Base-by-base conservation (phyloP, 2,888 invertebrate species). In the Timema cristinae region DNA sequence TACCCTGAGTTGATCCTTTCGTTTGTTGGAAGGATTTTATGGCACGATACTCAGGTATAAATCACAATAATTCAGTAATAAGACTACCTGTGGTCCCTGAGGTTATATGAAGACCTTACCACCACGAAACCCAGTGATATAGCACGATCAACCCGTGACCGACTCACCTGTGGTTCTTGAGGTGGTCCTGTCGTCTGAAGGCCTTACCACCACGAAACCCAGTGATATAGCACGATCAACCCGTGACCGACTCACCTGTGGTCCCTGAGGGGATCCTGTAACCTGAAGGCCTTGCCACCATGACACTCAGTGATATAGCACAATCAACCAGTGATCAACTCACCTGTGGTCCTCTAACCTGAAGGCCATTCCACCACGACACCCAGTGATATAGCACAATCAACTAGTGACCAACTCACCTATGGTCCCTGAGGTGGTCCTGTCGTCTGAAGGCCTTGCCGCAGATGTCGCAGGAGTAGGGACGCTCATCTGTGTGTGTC, bases 391-490 rank as follows among this genome's bases (percentile, higher is more conserved):
- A 32, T 2, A 32, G 32, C 32, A 32, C 32, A 32, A 32, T 32
- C 32, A 32, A 32, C 32, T 4, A 32, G 4, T 32, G 32, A 32
- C 4, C 32, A 32, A 32, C 32, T 32, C 32, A 95, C 95, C 95
- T 91, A 85, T 95, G 95, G 84, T 95, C 95, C 81, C 95, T 86
- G 71, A 96, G 87, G 84, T 96, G 95, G 83, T 98, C 98, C 84
- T 98, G 98, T 80, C 98, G 87, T 78, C 98, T 87, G 85, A 98
- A 98, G 11, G 97, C 96, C 83, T 98, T 98, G 74, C 95, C 94
- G 82, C 98, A 98, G 79, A 98, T 95, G 83, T 98, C 98, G 84
- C 98, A 98, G 68, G 95, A 94, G 83, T 96, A 98, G 10, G 97
- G 97, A 74, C 97, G 86, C 83, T 98, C 97, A 81, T 97, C 96